Percentiles rank a stretch among this genome's conserved stretches.
Conservation (phyloP, 2,113 vertebrate species). For the Rhinolophus sinicus region DNA sequence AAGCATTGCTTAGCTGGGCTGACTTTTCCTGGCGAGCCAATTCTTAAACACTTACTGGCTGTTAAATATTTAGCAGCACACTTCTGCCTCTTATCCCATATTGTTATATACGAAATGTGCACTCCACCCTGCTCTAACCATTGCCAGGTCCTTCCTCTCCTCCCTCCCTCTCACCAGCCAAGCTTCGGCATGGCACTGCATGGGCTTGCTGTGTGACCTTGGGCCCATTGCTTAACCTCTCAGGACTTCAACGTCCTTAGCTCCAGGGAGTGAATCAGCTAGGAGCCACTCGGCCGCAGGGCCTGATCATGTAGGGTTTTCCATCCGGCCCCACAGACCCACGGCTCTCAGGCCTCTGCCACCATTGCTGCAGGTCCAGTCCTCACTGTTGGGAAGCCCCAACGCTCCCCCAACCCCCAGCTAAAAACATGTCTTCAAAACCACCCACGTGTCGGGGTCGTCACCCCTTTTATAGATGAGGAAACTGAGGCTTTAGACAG, state of each 20-base stretch:
- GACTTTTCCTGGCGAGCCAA: neutral
- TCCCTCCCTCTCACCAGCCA: neutral
- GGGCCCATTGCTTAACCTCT: neutral
- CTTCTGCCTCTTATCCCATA: neutral
- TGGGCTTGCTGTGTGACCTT: neutral
- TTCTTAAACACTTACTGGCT: neutral
- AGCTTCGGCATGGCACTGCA: neutral
- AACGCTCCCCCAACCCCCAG: too few relatives aligned
- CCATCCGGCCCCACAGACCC: neutral
- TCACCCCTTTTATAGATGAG: neutral
- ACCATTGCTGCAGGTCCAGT: too few relatives aligned
- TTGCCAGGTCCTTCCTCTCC: neutral
- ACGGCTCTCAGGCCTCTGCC: rapidly evolving
- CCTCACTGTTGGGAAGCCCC: neutral
- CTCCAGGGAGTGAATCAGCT: neutral
- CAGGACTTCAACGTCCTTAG: neutral
- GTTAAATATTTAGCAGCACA: neutral
- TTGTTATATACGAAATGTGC: neutral
- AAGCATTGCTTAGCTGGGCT: neutral
- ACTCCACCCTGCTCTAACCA: neutral
- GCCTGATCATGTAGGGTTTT: neutral
- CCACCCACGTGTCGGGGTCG: neutral
- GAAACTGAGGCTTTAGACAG: neutral
- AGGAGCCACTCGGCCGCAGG: neutral
- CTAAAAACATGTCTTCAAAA: neutral